These are phyloP conservation scores for Drosophila rellima DNA, from an alignment of 2,888 invertebrate genomes.

Conservation along the genomic window DNA sequence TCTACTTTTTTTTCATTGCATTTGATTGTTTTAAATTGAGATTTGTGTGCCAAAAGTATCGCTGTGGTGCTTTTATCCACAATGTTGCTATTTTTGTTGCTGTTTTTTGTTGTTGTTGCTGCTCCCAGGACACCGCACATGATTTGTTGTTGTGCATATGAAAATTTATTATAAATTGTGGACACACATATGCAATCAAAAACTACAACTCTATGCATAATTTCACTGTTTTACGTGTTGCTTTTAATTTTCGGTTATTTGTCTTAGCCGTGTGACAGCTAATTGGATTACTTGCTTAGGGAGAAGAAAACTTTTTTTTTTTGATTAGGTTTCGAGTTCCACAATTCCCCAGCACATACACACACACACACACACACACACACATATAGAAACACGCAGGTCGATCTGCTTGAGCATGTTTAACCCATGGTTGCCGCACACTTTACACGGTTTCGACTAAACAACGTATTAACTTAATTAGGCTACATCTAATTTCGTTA, in stretches of 20 bases:
- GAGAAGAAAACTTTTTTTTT: slow-evolving; percentile 29
- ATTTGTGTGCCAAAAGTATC: slow-evolving; percentile 72
- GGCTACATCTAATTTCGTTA: slow-evolving; percentile 58
- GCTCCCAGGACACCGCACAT: slow-evolving; percentile 36
- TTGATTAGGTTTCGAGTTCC: slow-evolving; percentile 42
- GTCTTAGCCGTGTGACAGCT: slow-evolving; percentile 47
- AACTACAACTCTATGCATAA: slow-evolving; percentile 22
- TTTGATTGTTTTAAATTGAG: slow-evolving; percentile 78
- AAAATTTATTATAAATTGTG: slow-evolving; percentile 40
- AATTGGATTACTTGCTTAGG: slow-evolving; percentile 51
- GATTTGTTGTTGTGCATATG: slow-evolving; percentile 35
- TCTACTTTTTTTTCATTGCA: slow-evolving; percentile 64
- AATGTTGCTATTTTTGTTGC: slow-evolving; percentile 28
- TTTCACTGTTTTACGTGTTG: slow-evolving; percentile 43
- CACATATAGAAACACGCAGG: slow-evolving; percentile 1
- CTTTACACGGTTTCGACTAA: slow-evolving; percentile 43
- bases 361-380: neutral
- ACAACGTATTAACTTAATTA: slow-evolving; percentile 65
- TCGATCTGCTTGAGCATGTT: slow-evolving; percentile 16
- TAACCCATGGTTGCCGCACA: slow-evolving; percentile 35
- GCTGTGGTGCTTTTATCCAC: slow-evolving; percentile 36
- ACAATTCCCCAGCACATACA: slow-evolving; percentile 1
- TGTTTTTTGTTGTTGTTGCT: slow-evolving; percentile 24
- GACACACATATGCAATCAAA: slow-evolving; percentile 20
- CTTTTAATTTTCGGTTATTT: slow-evolving; percentile 41